Conservation (phyloP, 1,140 invertebrate genomes). For the Caenorhabditis latens region DNA sequence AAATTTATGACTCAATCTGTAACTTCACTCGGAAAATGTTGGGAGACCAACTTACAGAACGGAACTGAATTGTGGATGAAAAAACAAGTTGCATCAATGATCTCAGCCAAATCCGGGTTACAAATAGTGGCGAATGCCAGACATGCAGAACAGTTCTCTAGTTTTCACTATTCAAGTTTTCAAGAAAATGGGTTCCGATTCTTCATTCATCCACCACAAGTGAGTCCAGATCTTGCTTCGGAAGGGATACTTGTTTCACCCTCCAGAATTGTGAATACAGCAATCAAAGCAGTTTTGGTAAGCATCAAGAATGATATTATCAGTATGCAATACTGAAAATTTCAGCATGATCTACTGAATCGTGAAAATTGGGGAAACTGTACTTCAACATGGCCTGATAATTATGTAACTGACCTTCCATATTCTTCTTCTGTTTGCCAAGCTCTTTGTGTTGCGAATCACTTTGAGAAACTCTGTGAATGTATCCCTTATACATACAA, state of each 20-base stretch:
- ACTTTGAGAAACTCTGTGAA: slow-evolving; percentile 30
- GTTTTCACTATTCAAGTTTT: slow-evolving; percentile 31
- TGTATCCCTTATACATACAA: slow-evolving; percentile 24
- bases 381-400: not conserved
- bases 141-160: slow-evolving; percentile 20
- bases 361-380: slow-evolving; percentile 34
- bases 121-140: slow-evolving; percentile 53
- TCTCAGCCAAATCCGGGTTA: slow-evolving; percentile 6
- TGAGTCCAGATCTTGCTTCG: not conserved
- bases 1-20: slow-evolving; percentile 45
- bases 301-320: not conserved
- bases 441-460: slow-evolving; percentile 13
- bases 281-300: slow-evolving; percentile 26
- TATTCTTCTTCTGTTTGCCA: slow-evolving; percentile 21
- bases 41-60: slow-evolving; percentile 45
- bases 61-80: slow-evolving; percentile 12
- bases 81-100: not conserved
- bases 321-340: too few species aligned
- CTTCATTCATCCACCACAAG: slow-evolving; percentile 45
- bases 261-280: slow-evolving; percentile 33
- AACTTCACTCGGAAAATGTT: slow-evolving; percentile 56
- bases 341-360: slow-evolving; percentile 34
- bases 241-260: slow-evolving; percentile 22
- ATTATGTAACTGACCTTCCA: not conserved
- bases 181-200: slow-evolving; percentile 58